Evolutionary conservation across 2,888 invertebrate species (phyloP).

Genomic region (Therioaphis trifolii): DNA sequence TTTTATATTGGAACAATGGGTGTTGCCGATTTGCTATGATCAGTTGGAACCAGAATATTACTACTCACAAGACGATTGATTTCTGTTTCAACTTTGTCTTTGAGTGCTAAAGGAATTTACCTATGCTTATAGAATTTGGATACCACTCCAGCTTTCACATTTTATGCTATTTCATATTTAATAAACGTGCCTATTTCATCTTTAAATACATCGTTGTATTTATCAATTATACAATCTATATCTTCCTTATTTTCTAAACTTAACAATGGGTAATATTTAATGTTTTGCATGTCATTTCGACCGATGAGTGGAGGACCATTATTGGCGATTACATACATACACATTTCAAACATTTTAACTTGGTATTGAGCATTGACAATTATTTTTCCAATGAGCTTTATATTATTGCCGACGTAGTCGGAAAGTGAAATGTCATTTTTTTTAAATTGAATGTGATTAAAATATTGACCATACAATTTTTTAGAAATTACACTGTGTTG

Average conservation of each 20-base stretch:
- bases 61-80: neutral
- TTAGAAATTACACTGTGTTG: too few relatives aligned
- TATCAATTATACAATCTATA: neutral
- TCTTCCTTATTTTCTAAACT: neutral
- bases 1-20: constrained; percentile 6
- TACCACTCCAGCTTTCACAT: neutral
- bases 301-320: neutral
- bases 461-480: too few relatives aligned
- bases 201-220: neutral
- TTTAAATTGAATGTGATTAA: neutral
- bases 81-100: constrained; percentile 20
- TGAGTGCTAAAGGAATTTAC: constrained; percentile 56
- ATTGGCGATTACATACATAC: constrained; percentile 6
- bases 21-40: constrained; percentile 9
- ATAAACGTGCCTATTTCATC: neutral
- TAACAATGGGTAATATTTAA: neutral
- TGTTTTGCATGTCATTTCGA: neutral
- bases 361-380: neutral
- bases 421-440: constrained; percentile 17
- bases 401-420: constrained; percentile 13
- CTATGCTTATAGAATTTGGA: constrained; percentile 63
- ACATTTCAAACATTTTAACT: neutral
- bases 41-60: constrained; percentile 17
- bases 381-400: neutral
- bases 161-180: neutral